Evolutionary conservation across 2,888 invertebrate species (phyloP), one percentile per base, ranked within the genome.

Genomic region (Dicranocentrus wangi): DNA sequence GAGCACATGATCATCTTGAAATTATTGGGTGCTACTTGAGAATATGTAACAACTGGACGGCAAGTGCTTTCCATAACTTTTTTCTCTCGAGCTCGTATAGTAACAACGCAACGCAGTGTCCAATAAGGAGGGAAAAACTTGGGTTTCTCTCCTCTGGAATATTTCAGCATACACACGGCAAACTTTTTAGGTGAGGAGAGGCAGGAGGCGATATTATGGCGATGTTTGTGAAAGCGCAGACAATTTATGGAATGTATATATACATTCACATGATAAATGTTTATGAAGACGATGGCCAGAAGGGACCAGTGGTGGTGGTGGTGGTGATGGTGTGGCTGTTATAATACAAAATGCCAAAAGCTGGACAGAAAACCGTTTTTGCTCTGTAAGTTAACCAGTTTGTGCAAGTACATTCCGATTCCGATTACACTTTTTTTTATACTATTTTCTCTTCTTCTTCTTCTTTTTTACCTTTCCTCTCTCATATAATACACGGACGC

Each of bases 1-100:
- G 23, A 43, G 28, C 61, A 72, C 63, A 47, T 72, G 63, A 28
- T 63, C 51, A 63, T 72, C 72, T 63, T 51, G 63, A 72, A 72
- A 63, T 72, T 72, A 63, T 72, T 72, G 17, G 58, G 21, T 58
- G 47, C 47, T 47, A n/a, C 47, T 47, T 47, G 8, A 51, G 32
- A 32, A 32, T 32, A 32, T 32, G 32, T 32, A 32, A 32, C 32
- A 32, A 32, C 32, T 7, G 32, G 5, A 10, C 10, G 5, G 32
- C 10, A 32, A 32, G 32, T 7, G 32, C 32, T 10, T 32, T 32
- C 32, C 32, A 32, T 32, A 32, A 32, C 32, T 32, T 10, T 32
- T 32, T 32, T 32, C 32, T 32, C 32, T 32, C 32, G n/a, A n/a
- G 3, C 32, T 32, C 32, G 5, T 32, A 7, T 32, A n/a, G n/a